These are phyloP conservation scores for Danio kyathit DNA, from an alignment of 2,797 vertebrate species.

Conservation along the genomic window DNA sequence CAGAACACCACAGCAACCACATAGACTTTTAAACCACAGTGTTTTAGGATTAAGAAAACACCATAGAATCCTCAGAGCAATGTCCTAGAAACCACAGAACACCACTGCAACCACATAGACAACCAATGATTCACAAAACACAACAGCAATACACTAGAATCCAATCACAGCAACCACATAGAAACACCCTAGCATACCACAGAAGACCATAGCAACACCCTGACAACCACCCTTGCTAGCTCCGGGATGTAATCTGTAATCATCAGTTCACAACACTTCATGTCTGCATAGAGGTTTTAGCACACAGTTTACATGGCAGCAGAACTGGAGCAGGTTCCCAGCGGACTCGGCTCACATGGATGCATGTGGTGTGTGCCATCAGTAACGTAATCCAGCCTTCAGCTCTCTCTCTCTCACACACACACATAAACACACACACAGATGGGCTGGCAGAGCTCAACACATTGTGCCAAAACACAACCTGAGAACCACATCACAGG, in stretches of 20 bases:
- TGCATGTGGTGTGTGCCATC: slow-evolving; percentile 6
- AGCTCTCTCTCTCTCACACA: slow-evolving; percentile 11
- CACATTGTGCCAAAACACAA: slow-evolving; percentile 47
- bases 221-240: no score
- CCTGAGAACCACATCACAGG: slow-evolving; percentile 33
- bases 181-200: no score
- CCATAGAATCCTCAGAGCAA: no score
- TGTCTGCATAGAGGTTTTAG: background rate
- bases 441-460: slow-evolving; percentile 50
- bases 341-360: slow-evolving; percentile 19
- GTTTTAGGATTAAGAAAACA: no score
- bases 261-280: background rate
- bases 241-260: no score
- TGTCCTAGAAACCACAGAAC: no score
- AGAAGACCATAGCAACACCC: no score
- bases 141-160: no score
- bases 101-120: background rate
- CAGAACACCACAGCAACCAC: no score
- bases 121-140: no score
- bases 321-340: slow-evolving; percentile 51
- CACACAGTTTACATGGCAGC: background rate
- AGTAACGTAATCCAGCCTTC: slow-evolving; percentile 44
- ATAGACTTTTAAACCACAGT: no score
- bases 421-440: slow-evolving; percentile 24
- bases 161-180: no score